These are phyloP conservation scores for Macrosiphum euphorbiae DNA, from an alignment of 2,888 invertebrate genomes.

Conservation along the genomic window DNA sequence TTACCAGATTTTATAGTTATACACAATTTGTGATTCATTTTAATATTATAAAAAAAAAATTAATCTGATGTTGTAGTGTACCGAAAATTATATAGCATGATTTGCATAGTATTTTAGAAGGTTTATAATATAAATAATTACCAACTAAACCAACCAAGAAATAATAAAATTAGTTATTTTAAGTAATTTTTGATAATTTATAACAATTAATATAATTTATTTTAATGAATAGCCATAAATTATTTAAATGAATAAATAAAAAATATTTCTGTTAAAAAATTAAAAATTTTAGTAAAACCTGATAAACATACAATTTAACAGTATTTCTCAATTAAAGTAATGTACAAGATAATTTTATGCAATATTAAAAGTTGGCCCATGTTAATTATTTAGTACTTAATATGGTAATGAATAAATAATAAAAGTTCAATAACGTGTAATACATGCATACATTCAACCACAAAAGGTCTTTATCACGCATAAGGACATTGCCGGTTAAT, in stretches of 20 bases:
- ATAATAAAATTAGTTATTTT: background rate
- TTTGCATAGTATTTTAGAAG: background rate
- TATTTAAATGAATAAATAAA: background rate
- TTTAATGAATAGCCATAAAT: background rate
- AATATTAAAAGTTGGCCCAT: background rate
- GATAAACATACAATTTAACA: background rate
- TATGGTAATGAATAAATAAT: background rate
- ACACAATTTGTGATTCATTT: background rate
- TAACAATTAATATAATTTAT: background rate
- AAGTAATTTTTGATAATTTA: background rate
- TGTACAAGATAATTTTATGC: background rate
- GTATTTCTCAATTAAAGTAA: background rate
- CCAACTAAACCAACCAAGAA: background rate
- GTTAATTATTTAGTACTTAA: slow-evolving; percentile 34
- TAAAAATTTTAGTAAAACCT: background rate
- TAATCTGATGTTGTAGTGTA: background rate
- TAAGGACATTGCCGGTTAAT: slow-evolving; percentile 46
- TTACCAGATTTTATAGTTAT: background rate
- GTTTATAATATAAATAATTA: background rate
- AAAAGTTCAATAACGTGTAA: background rate
- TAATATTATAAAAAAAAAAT: background rate
- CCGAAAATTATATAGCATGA: background rate
- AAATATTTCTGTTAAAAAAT: background rate
- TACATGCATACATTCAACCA: slow-evolving; percentile 50
- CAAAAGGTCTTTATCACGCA: slow-evolving; percentile 12